phyloP scores from a whole-genome alignment of 1,140 invertebrate genomes.

The Drosophila rhopaloa region DNA sequence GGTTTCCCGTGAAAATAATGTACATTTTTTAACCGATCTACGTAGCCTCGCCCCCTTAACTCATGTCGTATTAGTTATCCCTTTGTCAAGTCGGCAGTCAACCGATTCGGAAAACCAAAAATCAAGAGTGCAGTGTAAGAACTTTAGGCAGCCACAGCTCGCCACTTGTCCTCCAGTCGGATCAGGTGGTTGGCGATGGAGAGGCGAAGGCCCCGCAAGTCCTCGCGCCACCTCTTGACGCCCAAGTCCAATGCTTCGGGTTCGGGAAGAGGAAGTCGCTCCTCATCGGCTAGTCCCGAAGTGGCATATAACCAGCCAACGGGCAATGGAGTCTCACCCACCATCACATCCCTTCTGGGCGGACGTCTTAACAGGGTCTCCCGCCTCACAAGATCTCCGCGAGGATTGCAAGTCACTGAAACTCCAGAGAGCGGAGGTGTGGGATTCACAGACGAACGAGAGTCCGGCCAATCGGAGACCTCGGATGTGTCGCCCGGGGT shows the following conservation, averaged over 20 bases:
- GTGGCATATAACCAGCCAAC: not conserved
- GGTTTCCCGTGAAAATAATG: too few relatives aligned
- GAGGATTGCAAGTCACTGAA: not conserved
- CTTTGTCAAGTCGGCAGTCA: conserved; percentile 8
- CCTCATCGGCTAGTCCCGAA: not conserved
- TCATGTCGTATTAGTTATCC: not conserved
- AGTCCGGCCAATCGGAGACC: not conserved
- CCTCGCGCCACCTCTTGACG: not conserved
- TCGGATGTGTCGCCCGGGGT: not conserved
- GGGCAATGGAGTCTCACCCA: not conserved
- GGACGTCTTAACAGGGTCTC: not conserved
- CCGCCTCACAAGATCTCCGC: not conserved
- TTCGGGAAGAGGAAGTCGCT: not conserved
- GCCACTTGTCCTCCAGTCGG: conserved; percentile 5
- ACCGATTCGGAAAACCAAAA: not conserved
- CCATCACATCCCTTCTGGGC: conserved; percentile 3
- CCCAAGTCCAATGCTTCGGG: not conserved
- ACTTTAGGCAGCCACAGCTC: not conserved
- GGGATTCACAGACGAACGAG: not conserved
- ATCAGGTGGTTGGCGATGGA: conserved; percentile 3
- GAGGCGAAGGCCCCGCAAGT: conserved; percentile 4
- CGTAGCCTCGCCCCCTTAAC: not conserved
- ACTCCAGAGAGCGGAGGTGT: not conserved
- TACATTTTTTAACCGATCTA: not conserved
- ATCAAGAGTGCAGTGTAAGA: not conserved